Evolutionary conservation across 2,113 vertebrate genomes (phyloP).

Genomic region (Corynorhinus townsendii): DNA sequence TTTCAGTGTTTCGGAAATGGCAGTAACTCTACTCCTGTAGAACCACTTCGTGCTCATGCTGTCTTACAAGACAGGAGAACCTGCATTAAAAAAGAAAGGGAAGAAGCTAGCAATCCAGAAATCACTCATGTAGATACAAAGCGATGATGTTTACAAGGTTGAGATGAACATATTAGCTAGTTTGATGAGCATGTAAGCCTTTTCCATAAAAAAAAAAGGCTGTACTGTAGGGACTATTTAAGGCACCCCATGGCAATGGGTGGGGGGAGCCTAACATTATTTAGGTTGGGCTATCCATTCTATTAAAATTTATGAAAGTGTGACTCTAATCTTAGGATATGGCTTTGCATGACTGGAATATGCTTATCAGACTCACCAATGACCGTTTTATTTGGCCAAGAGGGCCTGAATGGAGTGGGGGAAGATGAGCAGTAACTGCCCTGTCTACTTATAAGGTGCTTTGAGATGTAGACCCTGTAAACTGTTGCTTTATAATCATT

Average conservation of each 20-base stretch:
- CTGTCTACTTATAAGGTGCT: background rate
- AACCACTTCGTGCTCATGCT: background rate
- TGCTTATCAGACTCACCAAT: background rate
- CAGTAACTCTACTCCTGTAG: background rate
- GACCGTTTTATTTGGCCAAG: background rate
- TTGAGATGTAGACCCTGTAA: background rate
- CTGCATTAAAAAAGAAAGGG: background rate
- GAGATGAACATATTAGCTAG: background rate
- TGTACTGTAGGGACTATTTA: background rate
- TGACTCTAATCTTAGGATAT: background rate
- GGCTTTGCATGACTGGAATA: background rate
- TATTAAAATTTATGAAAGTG: background rate
- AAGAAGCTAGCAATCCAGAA: background rate
- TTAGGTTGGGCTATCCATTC: background rate
- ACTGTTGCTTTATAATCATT: background rate
- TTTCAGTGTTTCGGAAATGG: conserved; percentile 12
- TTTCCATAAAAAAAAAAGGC: background rate
- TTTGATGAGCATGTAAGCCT: background rate
- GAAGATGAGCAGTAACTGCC: background rate
- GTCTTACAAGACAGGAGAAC: background rate
- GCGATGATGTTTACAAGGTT: background rate
- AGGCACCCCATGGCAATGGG: background rate
- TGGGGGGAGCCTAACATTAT: background rate
- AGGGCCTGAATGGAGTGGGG: background rate
- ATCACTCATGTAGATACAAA: background rate